phyloP scores from a whole-genome alignment of 1,140 invertebrate species.

The Drosophila dunni region DNA sequence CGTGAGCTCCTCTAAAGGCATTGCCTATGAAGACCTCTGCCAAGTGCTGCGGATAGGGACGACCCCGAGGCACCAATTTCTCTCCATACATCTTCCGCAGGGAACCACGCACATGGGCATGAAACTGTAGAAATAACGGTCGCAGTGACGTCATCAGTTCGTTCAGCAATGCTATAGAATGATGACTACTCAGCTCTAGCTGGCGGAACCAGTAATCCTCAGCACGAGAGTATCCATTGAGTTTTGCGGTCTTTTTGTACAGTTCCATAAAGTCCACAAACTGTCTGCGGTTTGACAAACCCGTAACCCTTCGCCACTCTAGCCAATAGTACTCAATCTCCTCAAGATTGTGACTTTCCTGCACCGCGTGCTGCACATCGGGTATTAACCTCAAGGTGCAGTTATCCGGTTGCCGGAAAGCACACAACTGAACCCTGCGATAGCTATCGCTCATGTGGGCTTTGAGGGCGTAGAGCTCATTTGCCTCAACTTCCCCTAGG shows the following conservation, averaged over 20 bases:
- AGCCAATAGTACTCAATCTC: conserved; percentile 82
- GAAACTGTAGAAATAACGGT: conserved; percentile 76
- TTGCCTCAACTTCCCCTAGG: conserved; percentile 32
- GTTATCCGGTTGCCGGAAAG: conserved; percentile 57
- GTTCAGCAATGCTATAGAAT: conserved; percentile 50
- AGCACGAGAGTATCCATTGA: conserved; percentile 62
- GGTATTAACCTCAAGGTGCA: conserved; percentile 70
- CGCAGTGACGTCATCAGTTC: conserved; percentile 55
- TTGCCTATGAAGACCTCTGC: conserved; percentile 75
- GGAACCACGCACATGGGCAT: conserved; percentile 70
- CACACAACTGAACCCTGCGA: conserved; percentile 60
- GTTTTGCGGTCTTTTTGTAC: conserved; percentile 66
- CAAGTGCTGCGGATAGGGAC: conserved; percentile 75
- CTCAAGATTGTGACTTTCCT: conserved; percentile 53
- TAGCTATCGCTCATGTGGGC: conserved; percentile 73
- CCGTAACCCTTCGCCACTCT: conserved; percentile 68
- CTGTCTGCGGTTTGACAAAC: conserved; percentile 45
- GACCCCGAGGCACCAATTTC: conserved; percentile 47
- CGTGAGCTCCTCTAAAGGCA: conserved; percentile 51
- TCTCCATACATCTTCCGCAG: conserved; percentile 66
- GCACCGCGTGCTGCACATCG: conserved; percentile 64
- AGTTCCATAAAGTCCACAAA: conserved; percentile 74
- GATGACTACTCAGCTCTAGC: conserved; percentile 45
- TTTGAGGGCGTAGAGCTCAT: conserved; percentile 48
- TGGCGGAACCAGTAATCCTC: conserved; percentile 76